These are phyloP conservation scores for Onychomys arenicola DNA, from an alignment of 2,797 vertebrate genomes.

Conservation along the genomic window DNA sequence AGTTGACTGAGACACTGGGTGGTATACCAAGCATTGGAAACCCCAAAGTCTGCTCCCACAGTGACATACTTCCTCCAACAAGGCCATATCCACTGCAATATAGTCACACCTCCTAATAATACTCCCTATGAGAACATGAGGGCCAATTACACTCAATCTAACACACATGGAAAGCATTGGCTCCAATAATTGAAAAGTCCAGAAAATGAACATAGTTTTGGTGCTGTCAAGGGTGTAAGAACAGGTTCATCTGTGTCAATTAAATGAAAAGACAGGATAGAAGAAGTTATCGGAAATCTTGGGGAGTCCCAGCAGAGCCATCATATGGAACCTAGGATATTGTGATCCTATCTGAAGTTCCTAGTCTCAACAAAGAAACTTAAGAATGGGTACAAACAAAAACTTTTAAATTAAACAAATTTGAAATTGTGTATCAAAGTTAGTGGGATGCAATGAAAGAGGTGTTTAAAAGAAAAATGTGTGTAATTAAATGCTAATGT, in stretches of 20 bases:
- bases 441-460: background rate
- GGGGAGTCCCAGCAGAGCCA: background rate
- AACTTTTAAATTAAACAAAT: slow-evolving; percentile 34
- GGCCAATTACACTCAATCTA: background rate
- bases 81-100: background rate
- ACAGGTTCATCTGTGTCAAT: background rate
- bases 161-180: background rate
- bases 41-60: background rate
- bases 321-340: background rate
- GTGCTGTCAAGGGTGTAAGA: background rate
- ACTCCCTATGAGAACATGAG: background rate
- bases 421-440: slow-evolving; percentile 36
- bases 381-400: background rate
- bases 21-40: background rate
- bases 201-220: background rate
- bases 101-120: background rate
- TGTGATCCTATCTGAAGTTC: background rate
- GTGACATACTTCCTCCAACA: background rate
- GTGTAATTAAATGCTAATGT: background rate
- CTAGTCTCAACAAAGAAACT: background rate
- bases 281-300: background rate
- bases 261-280: no score
- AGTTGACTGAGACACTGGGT: background rate
- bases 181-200: background rate
- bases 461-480: background rate